These are phyloP conservation scores for Ficedula albicollis DNA, from an alignment of 2,797 vertebrate species.

Conservation along the genomic window DNA sequence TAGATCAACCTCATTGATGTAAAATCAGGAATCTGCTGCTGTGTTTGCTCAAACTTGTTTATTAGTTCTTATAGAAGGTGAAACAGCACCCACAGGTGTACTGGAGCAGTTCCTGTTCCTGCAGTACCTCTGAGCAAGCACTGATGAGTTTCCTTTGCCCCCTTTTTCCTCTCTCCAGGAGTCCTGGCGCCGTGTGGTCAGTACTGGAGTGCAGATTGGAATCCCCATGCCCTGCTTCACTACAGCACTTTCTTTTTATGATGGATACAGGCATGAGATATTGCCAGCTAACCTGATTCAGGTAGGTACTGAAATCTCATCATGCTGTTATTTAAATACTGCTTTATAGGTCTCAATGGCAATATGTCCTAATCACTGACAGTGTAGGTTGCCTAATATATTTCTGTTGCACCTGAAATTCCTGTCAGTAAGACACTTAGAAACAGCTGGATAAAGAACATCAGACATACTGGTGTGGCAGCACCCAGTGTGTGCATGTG, in stretches of 20 bases:
- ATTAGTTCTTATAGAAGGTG: rapidly evolving
- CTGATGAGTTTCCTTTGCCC: background rate
- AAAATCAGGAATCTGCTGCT: background rate
- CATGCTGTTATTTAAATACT: background rate
- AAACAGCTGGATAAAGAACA: background rate
- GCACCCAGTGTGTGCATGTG: background rate
- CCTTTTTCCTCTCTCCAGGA: conserved; percentile 70
- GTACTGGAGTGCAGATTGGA: conserved; percentile 88
- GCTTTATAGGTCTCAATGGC: background rate
- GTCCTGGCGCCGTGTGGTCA: conserved; percentile 89
- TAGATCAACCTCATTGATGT: background rate
- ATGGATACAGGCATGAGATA: conserved; percentile 90
- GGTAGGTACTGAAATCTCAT: conserved; percentile 71
- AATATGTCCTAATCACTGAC: background rate
- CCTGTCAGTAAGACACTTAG: background rate
- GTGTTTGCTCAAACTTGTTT: background rate
- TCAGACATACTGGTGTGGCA: background rate
- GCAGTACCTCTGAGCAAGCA: background rate
- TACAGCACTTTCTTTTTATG: conserved; percentile 95
- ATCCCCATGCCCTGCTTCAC: conserved; percentile 98
- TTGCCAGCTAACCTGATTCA: conserved; percentile 96
- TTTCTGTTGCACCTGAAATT: background rate
- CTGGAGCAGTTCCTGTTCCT: background rate
- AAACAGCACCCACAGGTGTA: rapidly evolving
- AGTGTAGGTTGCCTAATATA: background rate